Evolutionary conservation across 2,113 vertebrate genomes (phyloP), one percentile per base, ranked within the genome.

Genomic region (Smithornis capensis): DNA sequence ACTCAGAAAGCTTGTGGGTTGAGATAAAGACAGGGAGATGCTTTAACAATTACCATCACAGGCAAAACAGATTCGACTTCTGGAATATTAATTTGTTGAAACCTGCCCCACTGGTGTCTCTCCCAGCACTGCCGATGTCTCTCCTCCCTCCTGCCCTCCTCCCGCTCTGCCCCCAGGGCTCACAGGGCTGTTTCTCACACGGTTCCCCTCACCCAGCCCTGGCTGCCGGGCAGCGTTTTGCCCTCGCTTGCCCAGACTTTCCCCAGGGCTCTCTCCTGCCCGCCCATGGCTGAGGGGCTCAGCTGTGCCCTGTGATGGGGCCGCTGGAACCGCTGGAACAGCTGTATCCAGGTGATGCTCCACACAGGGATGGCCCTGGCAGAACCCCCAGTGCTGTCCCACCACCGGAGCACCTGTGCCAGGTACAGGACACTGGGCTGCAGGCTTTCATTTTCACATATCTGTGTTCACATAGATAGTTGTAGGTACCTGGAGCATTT

Each of bases 331-430:
- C 27, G 28, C 57, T 6, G 74, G 31, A 18, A 31, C 25, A 17
- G 31, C 31, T 4, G 57, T 14, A 25, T 4, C 59, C 6, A 23
- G 56, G 3, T 15, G 9, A 10, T 31, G 33, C 22, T 4, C n/a
- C 56, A 35, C 56, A 10, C 33, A 10, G n/a, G n/a, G 56, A 13
- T 7, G 21, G 52, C 5, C 1, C 37, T 11, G 22, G 37, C 23
- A 28, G 21, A 1, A 37, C 3, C 18, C 14, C 15, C 8, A 1
- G 56, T 10, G 6, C 47, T 7, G 27, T 8, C 5, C 16, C 21
- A 1, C 7, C 4, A 0, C 9, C 8, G 4, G 19, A 33, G 4
- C 24, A 27, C 5, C 27, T 7, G 28, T 5, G 3, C 1, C 9
- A 16, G 0, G 1, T 0, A 2, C 6, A 16, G 10, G 10, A 8